phyloP scores from a whole-genome alignment of 2,888 invertebrate genomes.

The Amphipyra berbera region DNA sequence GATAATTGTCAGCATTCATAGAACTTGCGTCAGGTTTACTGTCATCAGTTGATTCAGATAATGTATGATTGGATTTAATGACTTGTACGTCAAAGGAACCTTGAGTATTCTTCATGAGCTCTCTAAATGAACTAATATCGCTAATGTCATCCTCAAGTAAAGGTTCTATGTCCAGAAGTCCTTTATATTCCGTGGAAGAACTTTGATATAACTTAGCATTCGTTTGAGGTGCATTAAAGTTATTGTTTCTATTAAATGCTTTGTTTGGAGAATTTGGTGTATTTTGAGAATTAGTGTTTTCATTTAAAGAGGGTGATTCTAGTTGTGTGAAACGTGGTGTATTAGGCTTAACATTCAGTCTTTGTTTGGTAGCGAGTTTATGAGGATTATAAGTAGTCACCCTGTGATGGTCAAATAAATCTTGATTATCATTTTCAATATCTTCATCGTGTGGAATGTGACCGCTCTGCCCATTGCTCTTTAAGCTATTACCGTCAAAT shows the following conservation, averaged over 20 bases:
- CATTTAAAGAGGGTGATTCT: slow-evolving; percentile 65
- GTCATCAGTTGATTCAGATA: slow-evolving; percentile 71
- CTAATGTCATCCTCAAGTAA: slow-evolving; percentile 90
- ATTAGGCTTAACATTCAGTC: slow-evolving; percentile 79
- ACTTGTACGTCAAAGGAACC: slow-evolving; percentile 89
- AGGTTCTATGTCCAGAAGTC: slow-evolving; percentile 89
- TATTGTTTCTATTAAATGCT: slow-evolving; percentile 62
- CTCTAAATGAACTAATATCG: slow-evolving; percentile 84
- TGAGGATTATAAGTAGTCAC: slow-evolving; percentile 87
- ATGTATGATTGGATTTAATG: slow-evolving; percentile 82
- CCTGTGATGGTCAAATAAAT: slow-evolving; percentile 82
- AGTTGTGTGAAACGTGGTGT: slow-evolving; percentile 72
- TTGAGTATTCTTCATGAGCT: slow-evolving; percentile 84
- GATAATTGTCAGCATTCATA: slow-evolving; percentile 80
- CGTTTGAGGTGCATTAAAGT: slow-evolving; percentile 65
- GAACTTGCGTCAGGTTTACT: slow-evolving; percentile 84
- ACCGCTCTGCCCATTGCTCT: slow-evolving; percentile 82
- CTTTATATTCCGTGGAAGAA: slow-evolving; percentile 85
- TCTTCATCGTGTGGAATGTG: slow-evolving; percentile 82
- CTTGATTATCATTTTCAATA: slow-evolving; percentile 82
- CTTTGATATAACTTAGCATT: slow-evolving; percentile 69
- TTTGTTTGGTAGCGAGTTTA: slow-evolving; percentile 78
- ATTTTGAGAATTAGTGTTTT: slow-evolving; percentile 61
- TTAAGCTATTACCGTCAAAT: slow-evolving; percentile 86
- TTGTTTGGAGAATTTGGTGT: slow-evolving; percentile 64